phyloP scores from a whole-genome alignment of 2,888 invertebrate species.

The Tortrix viridana region DNA sequence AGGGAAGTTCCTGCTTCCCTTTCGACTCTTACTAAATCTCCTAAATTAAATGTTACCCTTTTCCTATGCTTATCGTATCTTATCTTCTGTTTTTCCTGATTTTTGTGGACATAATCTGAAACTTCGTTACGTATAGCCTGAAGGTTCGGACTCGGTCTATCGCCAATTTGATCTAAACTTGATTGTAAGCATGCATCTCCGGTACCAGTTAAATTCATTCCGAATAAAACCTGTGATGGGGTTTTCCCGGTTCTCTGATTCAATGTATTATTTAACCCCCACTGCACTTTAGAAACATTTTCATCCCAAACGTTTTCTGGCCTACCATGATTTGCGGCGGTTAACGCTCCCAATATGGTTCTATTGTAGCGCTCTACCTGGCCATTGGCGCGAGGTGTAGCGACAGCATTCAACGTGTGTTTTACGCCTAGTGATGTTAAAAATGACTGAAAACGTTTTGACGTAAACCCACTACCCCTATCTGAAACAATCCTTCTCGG shows the following conservation, averaged over 20 bases:
- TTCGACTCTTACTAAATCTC: constrained; percentile 23
- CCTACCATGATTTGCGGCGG: constrained; percentile 8
- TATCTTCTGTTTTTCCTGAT: constrained; percentile 14
- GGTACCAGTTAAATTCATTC: constrained; percentile 4
- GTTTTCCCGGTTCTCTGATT: constrained; percentile 19
- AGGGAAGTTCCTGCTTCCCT: constrained; percentile 20
- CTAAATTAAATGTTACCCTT: background rate
- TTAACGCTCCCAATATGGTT: constrained; percentile 42
- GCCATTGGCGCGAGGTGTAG: constrained; percentile 35
- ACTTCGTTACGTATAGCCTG: constrained; percentile 1
- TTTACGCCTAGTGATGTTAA: constrained; percentile 20
- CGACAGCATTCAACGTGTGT: constrained; percentile 37
- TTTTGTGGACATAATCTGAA: background rate
- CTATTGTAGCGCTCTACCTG: constrained; percentile 49
- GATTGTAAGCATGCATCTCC: background rate
- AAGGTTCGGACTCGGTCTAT: background rate
- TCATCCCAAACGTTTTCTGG: constrained; percentile 28
- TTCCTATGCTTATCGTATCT: constrained; percentile 5
- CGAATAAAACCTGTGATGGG: constrained; percentile 32
- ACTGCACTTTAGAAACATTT: constrained; percentile 27
- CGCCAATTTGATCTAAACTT: background rate
- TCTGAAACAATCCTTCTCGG: constrained; percentile 37
- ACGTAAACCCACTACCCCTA: constrained; percentile 36
- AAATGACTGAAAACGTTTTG: constrained; percentile 20
- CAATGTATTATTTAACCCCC: constrained; percentile 31